Conservation (phyloP, 2,888 invertebrate species). For the Kuschelorhynchus macadamiae region DNA sequence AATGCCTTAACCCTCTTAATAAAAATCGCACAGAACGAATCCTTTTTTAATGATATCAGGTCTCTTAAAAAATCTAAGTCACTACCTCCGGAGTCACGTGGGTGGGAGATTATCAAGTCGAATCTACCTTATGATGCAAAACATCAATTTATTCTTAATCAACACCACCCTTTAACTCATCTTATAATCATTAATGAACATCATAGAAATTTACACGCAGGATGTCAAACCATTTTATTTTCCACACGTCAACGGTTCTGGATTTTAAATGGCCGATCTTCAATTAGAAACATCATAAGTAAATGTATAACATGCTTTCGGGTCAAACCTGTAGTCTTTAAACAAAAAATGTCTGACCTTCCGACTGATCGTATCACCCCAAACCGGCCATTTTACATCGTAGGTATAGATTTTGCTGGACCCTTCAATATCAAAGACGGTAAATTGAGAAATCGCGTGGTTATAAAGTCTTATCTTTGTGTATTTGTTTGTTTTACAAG, state of each 20-base stretch:
- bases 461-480: slow-evolving; percentile 42
- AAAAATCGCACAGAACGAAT: slow-evolving; percentile 7
- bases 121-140: slow-evolving; percentile 20
- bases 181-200: slow-evolving; percentile 33
- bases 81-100: not conserved
- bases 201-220: slow-evolving; percentile 38
- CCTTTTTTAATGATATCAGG: slow-evolving; percentile 7
- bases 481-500: slow-evolving; percentile 44
- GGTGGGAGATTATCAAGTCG: slow-evolving; percentile 16
- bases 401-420: slow-evolving; percentile 46
- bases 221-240: slow-evolving; percentile 33
- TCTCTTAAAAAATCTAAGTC: not conserved
- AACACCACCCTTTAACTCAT: slow-evolving; percentile 28
- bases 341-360: slow-evolving; percentile 40
- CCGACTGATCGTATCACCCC: slow-evolving; percentile 36
- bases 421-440: slow-evolving; percentile 42
- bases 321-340: slow-evolving; percentile 18
- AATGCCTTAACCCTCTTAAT: not conserved
- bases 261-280: slow-evolving; percentile 26
- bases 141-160: slow-evolving; percentile 27
- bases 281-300: slow-evolving; percentile 12
- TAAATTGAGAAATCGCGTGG: slow-evolving; percentile 16
- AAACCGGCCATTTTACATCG: slow-evolving; percentile 32
- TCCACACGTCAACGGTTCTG: slow-evolving; percentile 34
- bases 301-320: slow-evolving; percentile 38